phyloP scores from a whole-genome alignment of 2,888 invertebrate genomes.

The Anodontia alba region DNA sequence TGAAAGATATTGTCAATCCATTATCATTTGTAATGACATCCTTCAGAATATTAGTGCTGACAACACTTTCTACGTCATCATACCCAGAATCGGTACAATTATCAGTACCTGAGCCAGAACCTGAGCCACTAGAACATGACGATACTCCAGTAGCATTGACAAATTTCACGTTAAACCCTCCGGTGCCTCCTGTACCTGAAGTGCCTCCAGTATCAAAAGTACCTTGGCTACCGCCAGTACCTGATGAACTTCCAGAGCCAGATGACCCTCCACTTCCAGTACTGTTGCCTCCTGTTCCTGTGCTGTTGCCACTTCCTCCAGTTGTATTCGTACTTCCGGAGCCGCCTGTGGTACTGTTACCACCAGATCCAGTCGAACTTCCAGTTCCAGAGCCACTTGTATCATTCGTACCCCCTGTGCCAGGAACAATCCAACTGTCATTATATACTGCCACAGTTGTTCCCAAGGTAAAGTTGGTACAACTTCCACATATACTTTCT shows the following conservation, averaged over 20 bases:
- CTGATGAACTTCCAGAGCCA: not conserved
- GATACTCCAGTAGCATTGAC: too few species aligned
- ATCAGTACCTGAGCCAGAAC: not conserved
- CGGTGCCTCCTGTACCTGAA: not conserved
- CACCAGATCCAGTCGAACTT: not conserved
- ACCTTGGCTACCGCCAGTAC: not conserved
- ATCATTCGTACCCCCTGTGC: not conserved
- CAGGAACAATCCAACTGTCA: not conserved
- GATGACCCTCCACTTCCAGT: not conserved
- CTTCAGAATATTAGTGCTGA: not conserved
- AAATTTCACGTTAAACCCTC: not conserved
- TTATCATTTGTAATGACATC: not conserved
- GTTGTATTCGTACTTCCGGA: not conserved
- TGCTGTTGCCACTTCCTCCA: not conserved
- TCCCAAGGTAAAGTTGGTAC: not conserved
- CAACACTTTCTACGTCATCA: not conserved
- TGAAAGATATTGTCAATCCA: constrained; percentile 6
- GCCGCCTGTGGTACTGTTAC: not conserved
- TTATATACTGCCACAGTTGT: not conserved
- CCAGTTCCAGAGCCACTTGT: not conserved
- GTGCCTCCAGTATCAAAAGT: not conserved
- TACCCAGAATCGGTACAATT: not conserved
- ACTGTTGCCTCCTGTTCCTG: not conserved
- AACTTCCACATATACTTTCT: constrained; percentile 5
- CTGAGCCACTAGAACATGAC: not conserved